Base-by-base conservation (phyloP, 2,113 vertebrate species). In the Trematocara marginatum region DNA sequence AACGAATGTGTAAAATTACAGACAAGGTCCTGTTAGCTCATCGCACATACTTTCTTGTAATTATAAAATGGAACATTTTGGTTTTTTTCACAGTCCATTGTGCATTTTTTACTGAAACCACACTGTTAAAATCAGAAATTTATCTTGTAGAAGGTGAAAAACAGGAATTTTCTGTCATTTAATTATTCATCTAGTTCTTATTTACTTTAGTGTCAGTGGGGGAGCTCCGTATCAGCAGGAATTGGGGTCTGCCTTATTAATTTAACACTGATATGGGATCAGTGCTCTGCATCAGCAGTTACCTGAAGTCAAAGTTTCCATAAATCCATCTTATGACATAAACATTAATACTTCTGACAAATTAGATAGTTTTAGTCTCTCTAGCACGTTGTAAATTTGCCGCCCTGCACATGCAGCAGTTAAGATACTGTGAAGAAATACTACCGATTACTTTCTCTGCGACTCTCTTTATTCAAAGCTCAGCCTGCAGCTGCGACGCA, bases 401-500 rank as follows among this genome's bases (percentile, higher is more conserved):
- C 3, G n/a, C 20, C n/a, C 29, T 51, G 0, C n/a, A 47, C 23
- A 16, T 10, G 69, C 69, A 29, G 69, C 15, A 74, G 23, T 29
- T 11, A 69, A 42, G 20, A 7, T 23, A 74, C 69, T 3, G 69
- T 29, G 42, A 10, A 47, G 23, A 47, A 74, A 74, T 47, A 74
- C 42, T 74, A 0, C 40, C 1, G 66, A 47, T 47, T 74, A 74
- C 13, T 29, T 47, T 74, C 40, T 74, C 13, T 18, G 23, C 23
- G 4, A 47, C 69, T 71, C 11, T 26, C 40, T 16, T 47, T 15
- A 71, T 85, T 85, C 53, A 88, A 74, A 79, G 80, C 80, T 64
- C 53, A 82, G 92, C 88, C 89, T 83, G 85, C 92, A 92, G 87
- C 90, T 87, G 89, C 89, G 91, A 57, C 35, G 35, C 76, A 79